Percentiles rank a stretch among this genome's conserved stretches.
These are phyloP conservation scores for Dromaius novaehollandiae DNA, from an alignment of 2,113 vertebrate species.

Conservation along the genomic window DNA sequence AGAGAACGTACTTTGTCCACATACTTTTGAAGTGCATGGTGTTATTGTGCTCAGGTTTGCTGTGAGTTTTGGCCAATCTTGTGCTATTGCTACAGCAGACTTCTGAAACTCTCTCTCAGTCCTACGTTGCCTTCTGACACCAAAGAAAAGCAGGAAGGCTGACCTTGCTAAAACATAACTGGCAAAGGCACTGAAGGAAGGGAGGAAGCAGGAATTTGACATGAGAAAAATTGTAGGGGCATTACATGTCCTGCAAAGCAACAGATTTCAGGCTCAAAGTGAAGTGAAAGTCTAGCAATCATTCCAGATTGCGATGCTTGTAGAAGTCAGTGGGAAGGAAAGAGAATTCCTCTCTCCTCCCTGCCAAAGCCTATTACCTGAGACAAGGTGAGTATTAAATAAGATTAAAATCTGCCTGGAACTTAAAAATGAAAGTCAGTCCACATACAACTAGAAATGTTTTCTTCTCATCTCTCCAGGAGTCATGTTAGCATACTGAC, in stretches of 20 bases:
- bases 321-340: neutral
- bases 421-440: neutral
- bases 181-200: neutral
- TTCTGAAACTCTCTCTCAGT: neutral
- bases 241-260: neutral
- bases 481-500: neutral
- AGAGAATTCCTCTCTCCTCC: neutral
- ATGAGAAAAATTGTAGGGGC: neutral
- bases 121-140: neutral
- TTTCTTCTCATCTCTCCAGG: neutral
- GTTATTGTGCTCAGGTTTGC: neutral
- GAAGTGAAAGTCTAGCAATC: neutral
- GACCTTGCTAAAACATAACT: neutral
- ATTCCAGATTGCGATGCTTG: neutral
- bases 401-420: neutral
- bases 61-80: neutral
- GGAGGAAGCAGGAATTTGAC: neutral
- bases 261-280: neutral
- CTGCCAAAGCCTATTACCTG: neutral
- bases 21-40: neutral
- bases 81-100: neutral
- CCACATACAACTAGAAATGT: neutral
- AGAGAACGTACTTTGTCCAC: neutral
- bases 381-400: neutral
- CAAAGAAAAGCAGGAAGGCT: neutral